These are phyloP conservation scores for Gadus chalcogrammus DNA, from an alignment of 2,113 vertebrate species.

Conservation along the genomic window DNA sequence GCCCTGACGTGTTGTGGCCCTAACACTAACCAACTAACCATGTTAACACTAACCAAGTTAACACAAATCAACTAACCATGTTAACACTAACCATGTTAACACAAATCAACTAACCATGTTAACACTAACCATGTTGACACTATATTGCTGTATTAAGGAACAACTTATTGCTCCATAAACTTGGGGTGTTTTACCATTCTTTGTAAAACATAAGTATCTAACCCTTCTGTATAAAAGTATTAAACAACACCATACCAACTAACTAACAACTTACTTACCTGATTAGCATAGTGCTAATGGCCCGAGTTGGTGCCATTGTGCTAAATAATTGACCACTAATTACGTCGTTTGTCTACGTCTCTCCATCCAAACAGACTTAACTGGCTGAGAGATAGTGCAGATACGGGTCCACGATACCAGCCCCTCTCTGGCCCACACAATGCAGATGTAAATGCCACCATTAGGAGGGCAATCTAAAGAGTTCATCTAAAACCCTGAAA, in stretches of 20 bases:
- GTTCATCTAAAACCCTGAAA: neutral
- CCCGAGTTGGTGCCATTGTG: slow-evolving; percentile 48
- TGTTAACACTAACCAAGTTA: too few species aligned
- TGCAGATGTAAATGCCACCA: neutral
- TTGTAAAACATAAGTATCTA: neutral
- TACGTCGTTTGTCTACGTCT: slow-evolving; percentile 52
- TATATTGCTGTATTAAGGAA: too few species aligned
- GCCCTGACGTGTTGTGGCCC: too few species aligned
- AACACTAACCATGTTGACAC: too few species aligned
- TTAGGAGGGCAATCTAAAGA: neutral
- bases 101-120: too few species aligned
- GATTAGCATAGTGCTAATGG: slow-evolving; percentile 52
- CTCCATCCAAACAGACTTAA: slow-evolving; percentile 43
- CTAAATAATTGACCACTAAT: slow-evolving; percentile 51
- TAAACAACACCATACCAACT: neutral
- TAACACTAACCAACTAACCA: too few species aligned
- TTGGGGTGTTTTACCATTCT: too few species aligned
- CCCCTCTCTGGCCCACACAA: slow-evolving; percentile 10
- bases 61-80: too few species aligned
- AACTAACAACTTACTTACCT: slow-evolving; percentile 26
- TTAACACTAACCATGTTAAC: too few species aligned
- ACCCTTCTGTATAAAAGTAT: neutral
- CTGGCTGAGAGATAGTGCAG: neutral
- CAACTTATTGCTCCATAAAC: too few species aligned
- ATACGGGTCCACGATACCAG: slow-evolving; percentile 5